These are phyloP conservation scores for Kryptolebias ocellatus DNA, from an alignment of 2,797 vertebrate genomes.

Conservation along the genomic window DNA sequence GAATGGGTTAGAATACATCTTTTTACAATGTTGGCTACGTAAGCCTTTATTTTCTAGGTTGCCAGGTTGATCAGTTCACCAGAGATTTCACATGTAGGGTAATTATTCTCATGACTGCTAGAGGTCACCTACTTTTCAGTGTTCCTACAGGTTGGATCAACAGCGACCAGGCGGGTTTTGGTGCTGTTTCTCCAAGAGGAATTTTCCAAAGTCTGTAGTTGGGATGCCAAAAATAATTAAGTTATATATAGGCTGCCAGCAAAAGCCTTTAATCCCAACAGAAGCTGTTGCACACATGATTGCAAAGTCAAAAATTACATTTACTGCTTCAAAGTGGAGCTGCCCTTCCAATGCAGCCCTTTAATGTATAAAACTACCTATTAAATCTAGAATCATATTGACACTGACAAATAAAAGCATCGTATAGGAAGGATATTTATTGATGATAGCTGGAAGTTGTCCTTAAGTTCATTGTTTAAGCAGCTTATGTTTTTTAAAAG, in stretches of 20 bases:
- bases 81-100: conserved; percentile 14
- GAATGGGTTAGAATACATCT: background rate
- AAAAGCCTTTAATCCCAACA: background rate
- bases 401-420: background rate
- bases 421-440: background rate
- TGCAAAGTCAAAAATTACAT: background rate
- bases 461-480: background rate
- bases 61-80: conserved; percentile 7
- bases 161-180: conserved; percentile 1
- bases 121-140: conserved; percentile 19
- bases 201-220: background rate
- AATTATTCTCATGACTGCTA: conserved; percentile 13
- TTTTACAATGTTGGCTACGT: background rate
- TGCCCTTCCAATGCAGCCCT: background rate
- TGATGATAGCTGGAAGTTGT: background rate
- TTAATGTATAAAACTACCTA: background rate
- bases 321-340: background rate
- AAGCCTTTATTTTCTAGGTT: conserved; percentile 8
- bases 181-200: background rate
- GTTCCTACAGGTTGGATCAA: conserved; percentile 7
- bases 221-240: background rate
- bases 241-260: background rate
- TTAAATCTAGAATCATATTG: background rate
- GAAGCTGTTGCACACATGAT: background rate
- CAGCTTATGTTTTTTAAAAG: conserved; percentile 10